A percentile compares a stretch with the other conserved stretches of the same genome.
Conservation (phyloP, 2,797 vertebrate species). For the Clangula hyemalis region DNA sequence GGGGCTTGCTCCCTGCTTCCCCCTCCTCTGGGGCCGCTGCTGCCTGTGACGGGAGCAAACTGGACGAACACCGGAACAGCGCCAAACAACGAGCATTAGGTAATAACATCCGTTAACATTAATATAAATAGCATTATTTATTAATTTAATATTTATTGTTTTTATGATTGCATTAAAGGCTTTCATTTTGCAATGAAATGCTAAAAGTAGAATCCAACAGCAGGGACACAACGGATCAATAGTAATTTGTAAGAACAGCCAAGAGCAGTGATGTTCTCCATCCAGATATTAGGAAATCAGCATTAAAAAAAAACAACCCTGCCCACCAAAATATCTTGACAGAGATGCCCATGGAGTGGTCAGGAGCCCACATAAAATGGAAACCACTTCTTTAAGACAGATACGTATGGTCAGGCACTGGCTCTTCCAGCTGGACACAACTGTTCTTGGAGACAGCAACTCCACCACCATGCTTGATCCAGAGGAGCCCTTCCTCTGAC, state of each 20-base stretch:
- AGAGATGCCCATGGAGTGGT: not conserved
- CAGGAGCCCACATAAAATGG: not conserved
- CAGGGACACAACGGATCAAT: not conserved
- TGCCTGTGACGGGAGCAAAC: too few relatives aligned
- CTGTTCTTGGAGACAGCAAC: not conserved
- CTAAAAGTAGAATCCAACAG: not conserved
- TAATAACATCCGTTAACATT: too few relatives aligned
- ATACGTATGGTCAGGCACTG: not conserved
- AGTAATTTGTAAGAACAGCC: not conserved
- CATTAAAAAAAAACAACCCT: not conserved
- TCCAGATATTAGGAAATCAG: not conserved
- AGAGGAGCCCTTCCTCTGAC: not conserved
- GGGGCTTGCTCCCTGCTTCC: too few relatives aligned
- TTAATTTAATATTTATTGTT: too few relatives aligned
- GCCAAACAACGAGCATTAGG: too few relatives aligned
- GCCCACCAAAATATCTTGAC: not conserved
- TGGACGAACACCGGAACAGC: too few relatives aligned
- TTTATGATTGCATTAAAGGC: not conserved
- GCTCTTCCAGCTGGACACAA: not conserved
- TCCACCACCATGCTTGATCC: fast-evolving
- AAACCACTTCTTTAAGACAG: not conserved
- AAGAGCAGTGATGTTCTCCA: not conserved
- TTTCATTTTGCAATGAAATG: not conserved
- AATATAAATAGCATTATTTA: too few relatives aligned
- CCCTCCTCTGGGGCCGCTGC: too few relatives aligned